Base-by-base conservation (phyloP, 2,113 vertebrate genomes). In the Chascanopsetta lugubris region DNA sequence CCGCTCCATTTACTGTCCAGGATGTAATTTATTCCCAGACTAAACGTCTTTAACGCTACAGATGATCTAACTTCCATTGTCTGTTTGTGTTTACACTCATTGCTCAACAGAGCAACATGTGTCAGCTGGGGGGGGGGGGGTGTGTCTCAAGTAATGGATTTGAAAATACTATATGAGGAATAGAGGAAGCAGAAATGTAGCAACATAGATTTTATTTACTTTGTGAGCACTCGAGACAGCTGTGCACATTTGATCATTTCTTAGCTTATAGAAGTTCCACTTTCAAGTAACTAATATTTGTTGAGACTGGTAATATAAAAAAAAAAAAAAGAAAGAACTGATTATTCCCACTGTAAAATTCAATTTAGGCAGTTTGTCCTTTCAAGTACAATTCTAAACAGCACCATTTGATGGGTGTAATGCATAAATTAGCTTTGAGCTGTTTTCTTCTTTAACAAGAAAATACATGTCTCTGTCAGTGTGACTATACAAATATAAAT, bases 1-100 rank as follows among this genome's bases (percentile, higher is more conserved):
- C 87, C 71, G 69, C 73, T 71, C 76, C 85, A 87, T 49, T 75
- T 79, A 77, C 91, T 80, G 71, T 83, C 83, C 79, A 86, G 75
- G 77, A 47, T 93, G 77, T 93, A 79, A 94, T 94, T 93, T 91
- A 85, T 92, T 89, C 82, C 72, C 64, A 75, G 87, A 87, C 82
- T 89, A 82, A 82, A 86, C 67, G 91, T 89, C 85, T 92, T 88
- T 79, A 79, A 75, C 77, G 6, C 27, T 79, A 88, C 79, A 72
- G 73, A 91, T 91, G 89, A 92, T 54, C 40, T 58, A 73, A 91
- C 67, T 61, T 9, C 58, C 42, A 30, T 43, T 62, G 70, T 72
- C 57, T 74, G 51, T 66, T 36, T 27, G 25, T 54, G 69, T 42
- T 67, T 25, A 6, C n/a, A n/a, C n/a, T 66, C 49, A 68, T 30